These are phyloP conservation scores for Steromphala cineraria DNA, from an alignment of 2,888 invertebrate genomes.

Conservation along the genomic window DNA sequence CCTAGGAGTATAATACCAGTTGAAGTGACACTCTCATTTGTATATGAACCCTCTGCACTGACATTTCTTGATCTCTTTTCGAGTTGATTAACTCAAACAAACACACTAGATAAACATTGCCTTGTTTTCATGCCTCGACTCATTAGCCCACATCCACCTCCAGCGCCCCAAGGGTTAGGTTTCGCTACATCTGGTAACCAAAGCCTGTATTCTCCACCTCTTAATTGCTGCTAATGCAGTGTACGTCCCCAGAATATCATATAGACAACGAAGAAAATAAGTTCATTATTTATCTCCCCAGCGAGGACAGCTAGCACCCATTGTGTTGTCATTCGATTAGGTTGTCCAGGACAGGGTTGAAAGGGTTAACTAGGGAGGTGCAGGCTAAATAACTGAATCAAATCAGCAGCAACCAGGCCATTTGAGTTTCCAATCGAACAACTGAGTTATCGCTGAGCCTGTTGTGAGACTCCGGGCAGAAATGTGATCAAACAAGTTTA, in stretches of 20 bases:
- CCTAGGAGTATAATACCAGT: too few species aligned
- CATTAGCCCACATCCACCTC: too few species aligned
- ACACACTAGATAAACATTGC: too few species aligned
- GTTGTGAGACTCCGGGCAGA: background rate
- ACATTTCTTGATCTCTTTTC: too few species aligned
- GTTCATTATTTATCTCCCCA: background rate
- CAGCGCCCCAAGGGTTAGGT: too few species aligned
- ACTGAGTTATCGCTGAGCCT: background rate
- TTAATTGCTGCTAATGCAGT: too few species aligned
- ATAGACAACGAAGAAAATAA: background rate
- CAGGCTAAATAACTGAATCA: background rate
- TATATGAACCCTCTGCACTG: too few species aligned
- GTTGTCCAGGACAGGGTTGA: background rate
- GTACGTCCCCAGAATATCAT: background rate
- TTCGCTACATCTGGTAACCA: too few species aligned
- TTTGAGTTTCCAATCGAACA: background rate
- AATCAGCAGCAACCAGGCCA: background rate
- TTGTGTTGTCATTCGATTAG: background rate
- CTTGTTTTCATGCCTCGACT: too few species aligned
- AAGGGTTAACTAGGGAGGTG: background rate
- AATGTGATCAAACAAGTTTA: slow-evolving; percentile 8
- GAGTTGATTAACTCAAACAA: too few species aligned
- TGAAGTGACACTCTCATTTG: too few species aligned
- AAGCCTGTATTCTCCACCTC: too few species aligned
- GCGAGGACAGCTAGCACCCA: background rate